phyloP scores from a whole-genome alignment of 2,888 invertebrate species.

The Acleris literana region DNA sequence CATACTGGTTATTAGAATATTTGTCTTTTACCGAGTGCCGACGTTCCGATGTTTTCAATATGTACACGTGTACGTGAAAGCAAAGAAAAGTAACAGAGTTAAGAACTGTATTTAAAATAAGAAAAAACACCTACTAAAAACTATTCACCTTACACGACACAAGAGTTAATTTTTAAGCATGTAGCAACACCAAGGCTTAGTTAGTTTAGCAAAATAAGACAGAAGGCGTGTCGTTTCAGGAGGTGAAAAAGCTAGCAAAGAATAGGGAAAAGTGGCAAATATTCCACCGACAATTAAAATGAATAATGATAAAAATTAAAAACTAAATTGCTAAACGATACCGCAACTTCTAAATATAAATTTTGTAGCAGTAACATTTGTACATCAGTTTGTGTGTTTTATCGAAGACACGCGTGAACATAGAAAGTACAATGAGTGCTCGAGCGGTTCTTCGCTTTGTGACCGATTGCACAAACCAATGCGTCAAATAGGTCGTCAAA shows the following conservation, averaged over 20 bases:
- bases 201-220: no score
- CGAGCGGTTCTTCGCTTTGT: slow-evolving; percentile 17
- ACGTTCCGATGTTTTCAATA: slow-evolving; percentile 36
- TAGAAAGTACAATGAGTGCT: slow-evolving; percentile 21
- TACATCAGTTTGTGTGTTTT: no score
- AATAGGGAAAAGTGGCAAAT: no score
- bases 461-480: slow-evolving; percentile 35
- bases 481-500: slow-evolving; percentile 36
- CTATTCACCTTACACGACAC: no score
- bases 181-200: no score
- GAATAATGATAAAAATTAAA: neutral
- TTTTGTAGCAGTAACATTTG: no score
- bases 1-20: slow-evolving; percentile 59
- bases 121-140: no score
- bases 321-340: neutral
- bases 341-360: neutral
- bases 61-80: slow-evolving; percentile 9
- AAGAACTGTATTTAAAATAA: no score
- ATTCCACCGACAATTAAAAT: no score
- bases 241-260: no score
- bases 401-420: slow-evolving; percentile 1
- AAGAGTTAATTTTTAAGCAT: no score
- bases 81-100: neutral
- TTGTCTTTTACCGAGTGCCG: slow-evolving; percentile 52
- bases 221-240: no score